Base-by-base conservation (phyloP, 2,888 invertebrate species). In the Theristus sp. region DNA sequence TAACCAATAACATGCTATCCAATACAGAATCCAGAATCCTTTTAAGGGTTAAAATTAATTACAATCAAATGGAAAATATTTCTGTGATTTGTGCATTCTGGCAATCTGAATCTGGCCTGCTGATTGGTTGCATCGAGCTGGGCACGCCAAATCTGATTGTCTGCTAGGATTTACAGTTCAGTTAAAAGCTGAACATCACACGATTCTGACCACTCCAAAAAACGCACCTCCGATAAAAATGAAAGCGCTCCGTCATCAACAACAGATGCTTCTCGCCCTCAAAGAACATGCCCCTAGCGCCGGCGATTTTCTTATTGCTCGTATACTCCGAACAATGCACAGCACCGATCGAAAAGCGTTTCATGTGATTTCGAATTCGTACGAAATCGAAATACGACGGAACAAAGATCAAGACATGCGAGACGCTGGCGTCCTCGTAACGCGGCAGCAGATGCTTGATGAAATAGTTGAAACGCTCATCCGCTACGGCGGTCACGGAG, bases 321-420 rank as follows among this genome's bases (percentile, higher is more conserved):
- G 76, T 73, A 66, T 79, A 79, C 65, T 78, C 78, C 62, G 64
- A 71, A 57, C 68, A 64, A 74, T 90, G 89, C 0, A 86, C 86
- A 74, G 89, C 93, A 67, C 84, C 84, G 13, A 88, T 78, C 67
- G 86, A n/a, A 10, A 17, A 17, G n/a, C 49, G 49, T 49, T 49
- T 49, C 20, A 49, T 20, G 49, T 49, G 24, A 24, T 49, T 49
- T 10, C 49, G 49, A 17, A 49, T 17, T 49, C 49, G 81, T 0
- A 98, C 90, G 76, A 84, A 99, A 76, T 99, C 98, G 73, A 89
- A 96, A 76, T 98, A 99, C 63, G 87, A 89, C 0, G 94, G 87
- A 54, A 98, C 81, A 74, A 85, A 94, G 59, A 98, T 82, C 65
- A 96, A 77, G 0, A 89, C 89, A 70, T 89, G 88, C 57, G 83